Conservation (phyloP, 2,888 invertebrate genomes). For the Tipula helvola region DNA sequence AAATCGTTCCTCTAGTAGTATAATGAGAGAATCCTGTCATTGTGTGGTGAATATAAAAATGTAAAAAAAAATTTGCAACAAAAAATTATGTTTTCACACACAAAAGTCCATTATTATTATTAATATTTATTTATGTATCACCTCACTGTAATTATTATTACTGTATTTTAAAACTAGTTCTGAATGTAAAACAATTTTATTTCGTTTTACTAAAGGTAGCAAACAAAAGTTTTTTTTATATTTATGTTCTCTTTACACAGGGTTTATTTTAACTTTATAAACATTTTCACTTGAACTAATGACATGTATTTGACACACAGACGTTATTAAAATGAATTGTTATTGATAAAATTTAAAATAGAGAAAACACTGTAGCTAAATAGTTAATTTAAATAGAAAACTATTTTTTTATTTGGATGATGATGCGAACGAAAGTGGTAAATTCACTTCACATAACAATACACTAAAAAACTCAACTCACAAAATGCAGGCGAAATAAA, state of each 20-base stretch:
- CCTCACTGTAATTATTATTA: neutral
- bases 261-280: neutral
- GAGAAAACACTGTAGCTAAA: neutral
- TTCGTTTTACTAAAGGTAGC: neutral
- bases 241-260: neutral
- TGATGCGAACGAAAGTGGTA: neutral
- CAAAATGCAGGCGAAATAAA: neutral
- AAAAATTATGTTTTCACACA: neutral
- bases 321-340: neutral
- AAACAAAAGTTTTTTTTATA: neutral
- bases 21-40: neutral
- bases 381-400: neutral
- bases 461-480: neutral
- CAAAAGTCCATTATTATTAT: neutral
- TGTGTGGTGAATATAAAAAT: neutral
- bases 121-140: neutral
- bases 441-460: constrained; percentile 4
- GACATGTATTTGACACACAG: neutral
- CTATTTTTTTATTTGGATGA: neutral
- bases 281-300: neutral
- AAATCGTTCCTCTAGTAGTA: neutral
- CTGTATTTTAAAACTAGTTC: neutral
- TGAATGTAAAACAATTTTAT: neutral
- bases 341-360: neutral
- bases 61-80: neutral